Base-by-base conservation (phyloP, 2,797 vertebrate genomes). In the Miichthys miiuy region DNA sequence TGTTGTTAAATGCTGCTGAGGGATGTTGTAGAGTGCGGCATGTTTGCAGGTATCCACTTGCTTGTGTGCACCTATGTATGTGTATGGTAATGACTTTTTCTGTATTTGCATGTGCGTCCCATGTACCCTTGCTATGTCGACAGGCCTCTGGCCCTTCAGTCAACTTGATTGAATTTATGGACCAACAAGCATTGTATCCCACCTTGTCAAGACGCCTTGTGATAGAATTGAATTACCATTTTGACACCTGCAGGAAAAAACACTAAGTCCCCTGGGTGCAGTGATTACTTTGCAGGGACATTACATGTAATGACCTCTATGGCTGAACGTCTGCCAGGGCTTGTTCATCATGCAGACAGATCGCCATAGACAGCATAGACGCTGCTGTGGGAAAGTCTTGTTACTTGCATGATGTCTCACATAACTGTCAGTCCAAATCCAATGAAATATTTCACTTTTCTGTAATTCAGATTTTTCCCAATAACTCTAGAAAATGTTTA, bases 281-380 rank as follows among this genome's bases (percentile, higher is more conserved):
- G 80, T 81, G 83, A 90, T 89, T 87, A 83, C 86, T 85, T 81
- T 87, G 79, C 76, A 23, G 87, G 77, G 76, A 87, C 81, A 82
- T 86, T 83, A 68, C 76, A 75, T 63, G 71, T 69, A 84, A 87
- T 88, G 84, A 88, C 91, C 82, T 88, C 76, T 27, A 10, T 50
- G 50, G 68, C 63, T 90, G 80, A 86, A 72, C 11, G n/a, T 73
- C 75, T 87, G 80, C 82, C 85, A 81, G 25, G 27, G 82, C 76
- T 80, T 80, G 71, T 90, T 87, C 78, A 70, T 80, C 82, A 77
- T n/a, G 13, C 6, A 25, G 72, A 42, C 12, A 70, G 75, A 77
- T 74, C 66, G 74, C 41, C 5, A 54, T 17, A 67, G 63, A 69
- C 21, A 8, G 48, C 14, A 9, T 4, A 11, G 20, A 74, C 2